Conservation (phyloP, 23 tunicate species). For the Phallusia fumigata region DNA sequence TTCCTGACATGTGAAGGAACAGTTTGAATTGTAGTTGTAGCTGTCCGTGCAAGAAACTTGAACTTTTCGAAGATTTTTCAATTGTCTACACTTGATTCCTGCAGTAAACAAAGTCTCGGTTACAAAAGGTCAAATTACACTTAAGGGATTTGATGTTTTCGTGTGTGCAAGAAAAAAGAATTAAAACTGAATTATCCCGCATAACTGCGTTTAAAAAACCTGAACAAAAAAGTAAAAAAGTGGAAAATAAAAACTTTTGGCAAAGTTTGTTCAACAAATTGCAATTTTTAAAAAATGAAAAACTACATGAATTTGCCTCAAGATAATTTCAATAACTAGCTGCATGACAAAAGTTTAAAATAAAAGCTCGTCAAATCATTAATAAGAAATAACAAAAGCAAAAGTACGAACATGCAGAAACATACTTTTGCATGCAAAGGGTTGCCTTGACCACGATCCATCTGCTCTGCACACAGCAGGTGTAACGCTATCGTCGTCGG, state of each 20-base stretch:
- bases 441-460: slow-evolving; percentile 50
- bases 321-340: too few relatives aligned
- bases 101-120: background rate
- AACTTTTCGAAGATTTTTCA: slow-evolving; percentile 38
- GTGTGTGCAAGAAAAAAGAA: background rate
- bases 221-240: too few relatives aligned
- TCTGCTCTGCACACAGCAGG: slow-evolving; percentile 41
- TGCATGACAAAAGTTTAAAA: background rate
- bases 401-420: background rate
- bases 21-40: slow-evolving; percentile 65
- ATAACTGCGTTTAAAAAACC: too few relatives aligned
- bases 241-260: too few relatives aligned
- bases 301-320: too few relatives aligned
- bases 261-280: too few relatives aligned
- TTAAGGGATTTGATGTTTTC: too few relatives aligned
- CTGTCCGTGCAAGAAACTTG: slow-evolving; percentile 32
- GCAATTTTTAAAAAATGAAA: too few relatives aligned
- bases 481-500: background rate
- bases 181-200: too few relatives aligned
- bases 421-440: slow-evolving; percentile 45
- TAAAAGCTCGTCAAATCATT: background rate
- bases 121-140: too few relatives aligned
- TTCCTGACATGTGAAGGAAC: slow-evolving; percentile 51
- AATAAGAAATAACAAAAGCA: background rate
- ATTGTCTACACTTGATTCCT: slow-evolving; percentile 53